Percentiles rank a stretch among this genome's conserved stretches.
Evolutionary conservation across 2,113 vertebrate species (phyloP).

Genomic region (Gila orcuttii): DNA sequence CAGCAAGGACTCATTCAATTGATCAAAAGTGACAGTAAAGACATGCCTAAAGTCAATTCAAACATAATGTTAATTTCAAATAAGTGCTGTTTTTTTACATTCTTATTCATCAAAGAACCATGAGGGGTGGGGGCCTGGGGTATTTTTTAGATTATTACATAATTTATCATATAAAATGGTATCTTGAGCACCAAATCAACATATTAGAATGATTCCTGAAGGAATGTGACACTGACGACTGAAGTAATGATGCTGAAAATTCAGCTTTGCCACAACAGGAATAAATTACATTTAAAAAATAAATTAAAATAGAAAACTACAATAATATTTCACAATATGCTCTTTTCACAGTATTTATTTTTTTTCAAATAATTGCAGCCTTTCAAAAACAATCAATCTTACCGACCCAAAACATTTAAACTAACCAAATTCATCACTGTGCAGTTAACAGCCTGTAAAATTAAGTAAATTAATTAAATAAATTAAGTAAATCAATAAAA

Average conservation of each 20-base stretch:
- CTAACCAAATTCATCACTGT: background rate
- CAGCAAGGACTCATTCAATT: background rate
- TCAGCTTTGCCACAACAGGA: too few species aligned
- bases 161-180: background rate
- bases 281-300: background rate
- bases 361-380: background rate
- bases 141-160: background rate
- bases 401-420: background rate
- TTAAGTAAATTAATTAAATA: too few species aligned
- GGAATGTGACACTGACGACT: too few species aligned
- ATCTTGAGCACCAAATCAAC: background rate
- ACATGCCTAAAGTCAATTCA: background rate
- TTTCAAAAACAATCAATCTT: background rate
- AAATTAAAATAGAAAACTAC: background rate
- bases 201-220: too few species aligned
- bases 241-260: too few species aligned
- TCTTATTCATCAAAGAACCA: too few species aligned
- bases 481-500: background rate
- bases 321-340: background rate
- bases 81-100: background rate
- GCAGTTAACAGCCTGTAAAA: background rate
- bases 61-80: background rate
- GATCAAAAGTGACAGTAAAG: background rate
- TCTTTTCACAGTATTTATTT: background rate
- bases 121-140: too few species aligned